Evolutionary conservation across 2,888 invertebrate species (phyloP).

Genomic region (Elegia similella): DNA sequence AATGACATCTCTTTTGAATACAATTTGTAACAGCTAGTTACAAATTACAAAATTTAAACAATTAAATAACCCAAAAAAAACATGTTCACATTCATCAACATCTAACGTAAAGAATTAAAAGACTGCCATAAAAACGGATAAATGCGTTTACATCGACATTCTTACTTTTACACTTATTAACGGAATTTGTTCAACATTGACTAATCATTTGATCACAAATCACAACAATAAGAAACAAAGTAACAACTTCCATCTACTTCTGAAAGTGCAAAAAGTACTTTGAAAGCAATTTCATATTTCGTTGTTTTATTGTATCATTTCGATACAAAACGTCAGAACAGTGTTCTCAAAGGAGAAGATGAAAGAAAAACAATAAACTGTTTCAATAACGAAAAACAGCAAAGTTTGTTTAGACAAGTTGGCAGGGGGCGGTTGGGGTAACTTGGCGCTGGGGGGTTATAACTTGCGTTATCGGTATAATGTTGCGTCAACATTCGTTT

Average conservation of each 20-base stretch:
- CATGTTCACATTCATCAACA: too few species aligned
- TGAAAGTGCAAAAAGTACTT: neutral
- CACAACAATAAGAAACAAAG: neutral
- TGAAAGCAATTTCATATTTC: conserved; percentile 5
- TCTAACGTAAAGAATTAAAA: too few species aligned
- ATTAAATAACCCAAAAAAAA: too few species aligned
- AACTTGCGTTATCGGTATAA: conserved; percentile 42
- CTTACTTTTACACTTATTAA: too few species aligned
- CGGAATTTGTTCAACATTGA: too few species aligned
- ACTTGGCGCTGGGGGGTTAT: conserved; percentile 24
- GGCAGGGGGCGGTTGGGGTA: conserved; percentile 40
- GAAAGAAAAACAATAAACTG: conserved; percentile 76
- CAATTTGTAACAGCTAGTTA: too few species aligned
- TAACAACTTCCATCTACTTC: neutral
- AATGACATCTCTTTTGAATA: too few species aligned
- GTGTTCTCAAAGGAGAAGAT: conserved; percentile 55
- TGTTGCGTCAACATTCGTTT: conserved; percentile 41
- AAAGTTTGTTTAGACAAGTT: conserved; percentile 69
- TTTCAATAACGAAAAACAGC: conserved; percentile 73
- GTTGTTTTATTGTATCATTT: conserved; percentile 35
- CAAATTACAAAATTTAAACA: too few species aligned
- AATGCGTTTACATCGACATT: too few species aligned
- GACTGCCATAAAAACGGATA: too few species aligned
- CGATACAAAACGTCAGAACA: conserved; percentile 43
- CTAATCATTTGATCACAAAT: neutral